A percentile compares a stretch with the other conserved stretches of the same genome.
phyloP scores from a whole-genome alignment of 1,140 invertebrate genomes.

The Panagrolaimus sp. region DNA sequence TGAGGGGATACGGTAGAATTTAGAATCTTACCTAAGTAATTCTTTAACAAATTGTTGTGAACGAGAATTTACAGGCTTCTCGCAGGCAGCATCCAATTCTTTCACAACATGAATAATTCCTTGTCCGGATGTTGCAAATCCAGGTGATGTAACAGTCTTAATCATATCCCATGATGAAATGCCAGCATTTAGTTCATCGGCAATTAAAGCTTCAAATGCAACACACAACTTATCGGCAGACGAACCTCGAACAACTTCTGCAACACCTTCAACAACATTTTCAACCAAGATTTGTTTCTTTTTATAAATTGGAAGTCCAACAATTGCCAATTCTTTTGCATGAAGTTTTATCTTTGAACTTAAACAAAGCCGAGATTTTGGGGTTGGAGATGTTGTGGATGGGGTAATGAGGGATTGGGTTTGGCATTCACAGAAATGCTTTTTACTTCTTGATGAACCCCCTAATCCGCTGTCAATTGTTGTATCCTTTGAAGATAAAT shows the following conservation, averaged over 20 bases:
- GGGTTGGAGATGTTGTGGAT: neutral
- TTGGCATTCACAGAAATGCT: slow-evolving; percentile 3
- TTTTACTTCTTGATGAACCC: neutral
- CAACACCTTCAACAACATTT: slow-evolving; percentile 56
- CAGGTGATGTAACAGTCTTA: slow-evolving; percentile 43
- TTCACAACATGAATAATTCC: slow-evolving; percentile 46
- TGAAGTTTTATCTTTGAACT: slow-evolving; percentile 34
- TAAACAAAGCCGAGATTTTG: neutral
- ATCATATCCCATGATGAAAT: slow-evolving; percentile 49
- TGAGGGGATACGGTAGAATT: neutral
- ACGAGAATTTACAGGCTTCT: slow-evolving; percentile 55
- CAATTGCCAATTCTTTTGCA: slow-evolving; percentile 36
- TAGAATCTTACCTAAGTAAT: slow-evolving; percentile 40
- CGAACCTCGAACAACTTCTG: slow-evolving; percentile 48
- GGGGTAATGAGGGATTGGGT: neutral
- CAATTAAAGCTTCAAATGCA: slow-evolving; percentile 41
- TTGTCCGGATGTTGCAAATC: slow-evolving; percentile 40
- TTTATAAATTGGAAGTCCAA: slow-evolving; percentile 56
- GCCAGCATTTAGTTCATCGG: slow-evolving; percentile 42
- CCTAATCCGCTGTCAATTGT: slow-evolving; percentile 3
- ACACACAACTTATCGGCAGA: slow-evolving; percentile 24
- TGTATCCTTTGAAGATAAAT: slow-evolving; percentile 5
- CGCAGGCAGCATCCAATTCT: slow-evolving; percentile 41
- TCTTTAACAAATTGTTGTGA: slow-evolving; percentile 50
- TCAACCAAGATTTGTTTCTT: slow-evolving; percentile 49